phyloP scores from a whole-genome alignment of 2,113 vertebrate species.

The Caloenas nicobarica region DNA sequence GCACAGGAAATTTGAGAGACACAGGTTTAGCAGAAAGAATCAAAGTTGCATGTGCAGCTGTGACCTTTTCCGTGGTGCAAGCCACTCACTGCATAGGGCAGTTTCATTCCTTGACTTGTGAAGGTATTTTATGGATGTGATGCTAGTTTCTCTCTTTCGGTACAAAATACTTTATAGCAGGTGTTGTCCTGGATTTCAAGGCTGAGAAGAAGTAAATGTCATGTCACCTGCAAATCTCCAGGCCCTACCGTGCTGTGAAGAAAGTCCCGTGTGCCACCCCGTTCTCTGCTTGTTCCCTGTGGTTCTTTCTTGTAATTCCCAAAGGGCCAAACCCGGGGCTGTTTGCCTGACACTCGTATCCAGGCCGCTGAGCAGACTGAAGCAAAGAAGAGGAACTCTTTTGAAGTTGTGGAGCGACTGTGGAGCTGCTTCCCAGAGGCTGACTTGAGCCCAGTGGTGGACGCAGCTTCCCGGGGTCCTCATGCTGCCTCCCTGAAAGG shows the following conservation, averaged over 20 bases:
- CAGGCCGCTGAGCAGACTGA: slow-evolving; percentile 11
- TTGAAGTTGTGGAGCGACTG: not conserved
- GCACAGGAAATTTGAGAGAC: slow-evolving; percentile 14
- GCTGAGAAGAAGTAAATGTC: not conserved
- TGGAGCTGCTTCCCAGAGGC: not conserved
- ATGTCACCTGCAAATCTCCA: not conserved
- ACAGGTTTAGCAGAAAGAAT: not conserved
- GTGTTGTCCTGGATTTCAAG: not conserved
- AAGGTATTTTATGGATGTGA: not conserved
- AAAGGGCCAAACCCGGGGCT: not conserved
- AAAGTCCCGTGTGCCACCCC: not conserved
- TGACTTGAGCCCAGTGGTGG: not conserved
- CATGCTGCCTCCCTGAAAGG: not conserved
- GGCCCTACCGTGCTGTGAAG: not conserved
- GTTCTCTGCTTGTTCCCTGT: not conserved
- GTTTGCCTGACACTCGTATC: not conserved
- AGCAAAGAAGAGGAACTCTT: not conserved
- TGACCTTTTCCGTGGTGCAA: not conserved
- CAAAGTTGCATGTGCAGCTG: not conserved
- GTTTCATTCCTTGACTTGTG: not conserved
- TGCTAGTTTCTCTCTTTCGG: not conserved
- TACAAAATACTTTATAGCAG: not conserved
- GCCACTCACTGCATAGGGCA: rapidly evolving
- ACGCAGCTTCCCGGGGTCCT: not conserved
- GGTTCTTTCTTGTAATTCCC: not conserved